Percentiles rank a stretch among this genome's conserved stretches.
These are phyloP conservation scores for Urosaurus nigricauda DNA, from an alignment of 2,797 vertebrate species.

Conservation along the genomic window DNA sequence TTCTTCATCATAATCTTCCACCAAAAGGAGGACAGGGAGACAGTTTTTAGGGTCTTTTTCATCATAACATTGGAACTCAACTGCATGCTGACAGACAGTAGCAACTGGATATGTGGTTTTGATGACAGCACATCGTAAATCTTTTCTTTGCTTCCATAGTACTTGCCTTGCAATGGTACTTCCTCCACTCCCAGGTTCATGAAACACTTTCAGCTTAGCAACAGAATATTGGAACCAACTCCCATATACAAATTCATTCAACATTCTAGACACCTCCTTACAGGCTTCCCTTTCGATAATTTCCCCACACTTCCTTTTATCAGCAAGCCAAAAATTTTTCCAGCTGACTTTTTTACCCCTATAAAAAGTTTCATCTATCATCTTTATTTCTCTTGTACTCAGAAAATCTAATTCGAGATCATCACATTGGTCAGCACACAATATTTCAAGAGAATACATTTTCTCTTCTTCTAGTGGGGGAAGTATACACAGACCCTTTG, in stretches of 20 bases:
- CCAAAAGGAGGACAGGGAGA: constrained; percentile 84
- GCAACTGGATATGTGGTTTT: constrained; percentile 74
- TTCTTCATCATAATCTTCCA: constrained; percentile 85
- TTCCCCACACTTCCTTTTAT: constrained; percentile 64
- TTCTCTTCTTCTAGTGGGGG: constrained; percentile 80
- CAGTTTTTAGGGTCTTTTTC: constrained; percentile 80
- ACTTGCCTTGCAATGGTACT: constrained; percentile 88
- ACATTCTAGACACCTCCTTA: constrained; percentile 58
- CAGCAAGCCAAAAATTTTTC: constrained; percentile 77
- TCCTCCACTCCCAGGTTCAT: constrained; percentile 89
- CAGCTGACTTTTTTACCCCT: constrained; percentile 76
- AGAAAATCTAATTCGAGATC: constrained; percentile 71
- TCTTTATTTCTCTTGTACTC: constrained; percentile 72
- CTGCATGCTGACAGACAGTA: constrained; percentile 80
- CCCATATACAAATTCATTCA: constrained; percentile 67
- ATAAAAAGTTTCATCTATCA: constrained; percentile 83
- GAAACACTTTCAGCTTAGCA: constrained; percentile 83
- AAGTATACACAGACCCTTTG: constrained; percentile 77
- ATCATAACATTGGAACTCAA: constrained; percentile 83
- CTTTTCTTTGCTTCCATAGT: constrained; percentile 84
- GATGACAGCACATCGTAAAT: constrained; percentile 83
- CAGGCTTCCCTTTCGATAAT: constrained; percentile 71
- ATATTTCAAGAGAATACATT: constrained; percentile 84
- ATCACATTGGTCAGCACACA: constrained; percentile 82
- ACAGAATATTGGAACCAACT: constrained; percentile 70